Evolutionary conservation across 2,113 vertebrate genomes (phyloP), one percentile per base, ranked within the genome.

Genomic region (Spheniscus mendiculus): DNA sequence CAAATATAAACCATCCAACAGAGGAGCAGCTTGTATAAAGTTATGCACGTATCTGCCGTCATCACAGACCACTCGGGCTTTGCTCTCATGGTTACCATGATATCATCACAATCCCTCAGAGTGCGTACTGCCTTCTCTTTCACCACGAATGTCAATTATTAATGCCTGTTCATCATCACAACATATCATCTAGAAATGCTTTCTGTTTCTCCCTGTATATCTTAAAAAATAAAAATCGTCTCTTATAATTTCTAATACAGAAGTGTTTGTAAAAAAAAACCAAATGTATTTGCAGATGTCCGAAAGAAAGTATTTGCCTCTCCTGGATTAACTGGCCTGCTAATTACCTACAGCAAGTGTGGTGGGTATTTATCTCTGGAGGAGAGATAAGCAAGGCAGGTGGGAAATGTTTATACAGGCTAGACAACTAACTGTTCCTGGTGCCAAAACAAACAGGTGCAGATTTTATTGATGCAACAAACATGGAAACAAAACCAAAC

Each of bases 371-470:
- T 90, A 79, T 90, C 66, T 89, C 80, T 79, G 76, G 89, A 93
- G 91, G 69, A 92, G 30, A 90, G 87, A 93, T 93, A 93, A 97
- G 93, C 82, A 89, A 97, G 91, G 84, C 97, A 98, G 96, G 98
- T 98, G 96, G 97, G 88, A 97, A 97, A 95, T 80, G 94, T 53
- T 94, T 96, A 78, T 71, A 18, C 25, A 87, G 90, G 91, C 82
- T 52, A 96, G 83, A 97, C 86, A 97, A 84, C 79, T 93, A 97
- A 84, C 79, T 93, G 65, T 80, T 97, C 72, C 90, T 70, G 32
- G 55, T 97, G 98, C 98, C 98, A 98, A 91, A 98, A 98, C 78
- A 97, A 98, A 97, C 98, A 98, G 98, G 97, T 98, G 98, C 83
- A 93, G 90, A 53, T 97, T 98, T 98, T 98, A 97, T 89, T 95